phyloP scores from a whole-genome alignment of 2,113 vertebrate species.

The Osmerus eperlanus region DNA sequence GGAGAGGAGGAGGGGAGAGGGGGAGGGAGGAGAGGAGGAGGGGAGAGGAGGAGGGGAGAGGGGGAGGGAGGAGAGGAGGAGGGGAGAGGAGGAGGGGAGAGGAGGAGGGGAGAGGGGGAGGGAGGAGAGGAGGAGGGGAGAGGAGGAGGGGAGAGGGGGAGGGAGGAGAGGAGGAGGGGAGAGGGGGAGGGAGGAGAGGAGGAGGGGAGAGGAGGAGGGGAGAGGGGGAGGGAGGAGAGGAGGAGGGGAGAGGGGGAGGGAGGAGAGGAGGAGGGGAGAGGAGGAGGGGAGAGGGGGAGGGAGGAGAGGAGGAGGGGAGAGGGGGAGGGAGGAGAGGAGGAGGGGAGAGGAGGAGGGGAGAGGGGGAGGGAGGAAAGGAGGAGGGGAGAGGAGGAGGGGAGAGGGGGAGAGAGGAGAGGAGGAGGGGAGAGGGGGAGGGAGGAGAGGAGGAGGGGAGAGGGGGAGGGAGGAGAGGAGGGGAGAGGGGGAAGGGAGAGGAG shows the following conservation, averaged over 20 bases:
- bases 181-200: not conserved
- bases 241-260: not conserved
- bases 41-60: too few relatives aligned
- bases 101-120: too few relatives aligned
- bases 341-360: not conserved
- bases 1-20: too few relatives aligned
- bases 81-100: too few relatives aligned
- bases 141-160: not conserved
- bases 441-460: not conserved
- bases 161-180: not conserved
- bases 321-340: not conserved
- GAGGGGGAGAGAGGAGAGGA: not conserved
- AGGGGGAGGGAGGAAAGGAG: not conserved
- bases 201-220: not conserved
- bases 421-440: not conserved
- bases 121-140: not conserved
- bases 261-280: not conserved
- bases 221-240: not conserved
- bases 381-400: not conserved
- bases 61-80: too few relatives aligned
- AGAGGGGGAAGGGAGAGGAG: not conserved
- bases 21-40: too few relatives aligned
- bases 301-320: not conserved
- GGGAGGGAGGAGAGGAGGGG: too few relatives aligned
- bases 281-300: too few relatives aligned